Evolutionary conservation across 2,113 vertebrate genomes (phyloP), one percentile per base, ranked within the genome.

Genomic region (Leucopsar rothschildi): DNA sequence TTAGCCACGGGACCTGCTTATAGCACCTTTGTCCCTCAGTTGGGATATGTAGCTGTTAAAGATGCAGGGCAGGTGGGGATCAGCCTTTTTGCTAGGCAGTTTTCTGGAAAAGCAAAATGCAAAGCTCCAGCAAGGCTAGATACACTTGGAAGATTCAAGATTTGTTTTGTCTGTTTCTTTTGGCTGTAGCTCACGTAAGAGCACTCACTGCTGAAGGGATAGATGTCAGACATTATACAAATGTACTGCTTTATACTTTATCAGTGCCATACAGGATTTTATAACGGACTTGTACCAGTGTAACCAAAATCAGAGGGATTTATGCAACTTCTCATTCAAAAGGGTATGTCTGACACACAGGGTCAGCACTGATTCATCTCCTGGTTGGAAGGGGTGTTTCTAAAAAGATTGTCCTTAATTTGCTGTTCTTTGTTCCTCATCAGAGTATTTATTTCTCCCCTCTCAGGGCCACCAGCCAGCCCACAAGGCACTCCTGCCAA

Each of bases 401-500:
- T 78, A 49, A 64, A 76, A 92, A 45, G 52, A 13, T 63, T 86
- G 25, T 61, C 45, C 89, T 92, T 56, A 45, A 15, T 50, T 69
- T 89, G 22, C 55, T 71, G 20, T 79, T 87, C n/a, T 33, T 21
- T 64, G 52, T 92, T 81, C 52, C 91, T 97, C 91, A 94, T 78
- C 61, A 93, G 65, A 65, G 28, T 65, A 28, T 50, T 68, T 72
- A 25, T 81, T 97, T 96, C 77, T 96, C 86, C 93, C 70, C 53
- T 91, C 53, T 55, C 60, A 97, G 89, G 89, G 81, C 82, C 6
- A 93, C 95, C 82, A 50, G 86, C 81, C 90, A 96, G 80, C 69
- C 82, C 97, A 60, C 96, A 97, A 24, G 88, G 50, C 45, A 99
- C 99, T 76, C 99, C 99, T 77, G 97, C 98, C 77, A 99, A 99